Conservation (phyloP, 2,113 vertebrate species). For the Sebastes schlegelii region DNA sequence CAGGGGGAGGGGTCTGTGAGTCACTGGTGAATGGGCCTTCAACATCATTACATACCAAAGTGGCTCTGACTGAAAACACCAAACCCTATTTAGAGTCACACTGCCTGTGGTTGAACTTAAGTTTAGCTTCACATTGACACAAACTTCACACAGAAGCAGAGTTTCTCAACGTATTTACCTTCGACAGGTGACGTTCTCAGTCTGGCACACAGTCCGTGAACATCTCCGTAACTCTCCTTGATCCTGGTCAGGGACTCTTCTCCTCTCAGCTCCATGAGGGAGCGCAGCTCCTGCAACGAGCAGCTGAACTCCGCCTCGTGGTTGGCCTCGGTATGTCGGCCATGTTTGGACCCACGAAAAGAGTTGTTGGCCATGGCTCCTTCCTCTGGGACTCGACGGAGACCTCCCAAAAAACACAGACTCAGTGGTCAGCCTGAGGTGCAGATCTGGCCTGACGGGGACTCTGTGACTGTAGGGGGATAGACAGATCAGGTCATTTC, state of each 20-base stretch:
- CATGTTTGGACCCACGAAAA: slow-evolving; percentile 90
- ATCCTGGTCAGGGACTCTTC: slow-evolving; percentile 90
- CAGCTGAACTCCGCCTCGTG: slow-evolving; percentile 91
- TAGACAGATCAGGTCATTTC: neutral
- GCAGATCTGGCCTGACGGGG: slow-evolving; percentile 49
- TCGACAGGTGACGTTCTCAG: slow-evolving; percentile 94
- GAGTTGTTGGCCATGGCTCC: slow-evolving; percentile 93
- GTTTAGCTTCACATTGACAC: slow-evolving; percentile 12
- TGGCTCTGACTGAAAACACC: neutral
- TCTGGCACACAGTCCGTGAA: slow-evolving; percentile 91
- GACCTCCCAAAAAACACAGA: slow-evolving; percentile 74
- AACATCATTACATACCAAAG: neutral
- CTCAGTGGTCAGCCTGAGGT: slow-evolving; percentile 61
- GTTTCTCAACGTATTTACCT: slow-evolving; percentile 82
- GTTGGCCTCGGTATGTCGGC: slow-evolving; percentile 87
- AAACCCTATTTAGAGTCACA: neutral
- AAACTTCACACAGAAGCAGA: neutral
- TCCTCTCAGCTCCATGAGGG: slow-evolving; percentile 95
- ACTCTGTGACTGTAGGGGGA: slow-evolving; percentile 51
- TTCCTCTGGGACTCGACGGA: slow-evolving; percentile 78
- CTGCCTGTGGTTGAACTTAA: neutral
- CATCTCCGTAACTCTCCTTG: slow-evolving; percentile 91
- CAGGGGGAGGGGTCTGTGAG: slow-evolving; percentile 11
- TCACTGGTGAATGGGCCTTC: slow-evolving; percentile 21
- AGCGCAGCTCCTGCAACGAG: slow-evolving; percentile 90